Conservation (phyloP, 2,888 invertebrate genomes). For the Drosophila demipolita region DNA sequence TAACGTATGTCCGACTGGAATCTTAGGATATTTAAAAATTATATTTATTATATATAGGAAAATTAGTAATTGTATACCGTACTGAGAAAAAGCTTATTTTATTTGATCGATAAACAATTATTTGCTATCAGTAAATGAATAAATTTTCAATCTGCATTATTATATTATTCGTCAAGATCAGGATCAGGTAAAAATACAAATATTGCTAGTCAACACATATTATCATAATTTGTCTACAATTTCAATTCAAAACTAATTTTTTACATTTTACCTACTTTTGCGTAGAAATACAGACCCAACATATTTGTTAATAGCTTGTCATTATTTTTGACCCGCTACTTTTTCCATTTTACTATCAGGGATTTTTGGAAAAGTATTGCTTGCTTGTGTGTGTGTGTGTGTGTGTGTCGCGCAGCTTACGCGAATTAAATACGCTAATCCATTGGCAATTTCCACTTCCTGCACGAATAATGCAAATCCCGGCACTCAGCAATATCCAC, state of each 20-base stretch:
- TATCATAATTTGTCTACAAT: background rate
- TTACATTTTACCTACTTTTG: background rate
- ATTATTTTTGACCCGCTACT: background rate
- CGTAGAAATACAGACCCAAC: too few relatives aligned
- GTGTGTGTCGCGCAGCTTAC: background rate
- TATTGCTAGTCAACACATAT: background rate
- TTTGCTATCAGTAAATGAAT: background rate
- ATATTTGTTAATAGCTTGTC: background rate
- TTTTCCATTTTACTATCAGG: background rate
- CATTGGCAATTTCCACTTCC: conserved; percentile 71
- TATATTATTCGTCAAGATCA: background rate
- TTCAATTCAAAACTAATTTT: background rate
- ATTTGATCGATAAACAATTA: background rate
- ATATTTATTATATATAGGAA: background rate
- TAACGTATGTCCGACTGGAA: background rate
- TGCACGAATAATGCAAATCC: conserved; percentile 41
- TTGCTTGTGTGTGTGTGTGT: conserved; percentile 5
- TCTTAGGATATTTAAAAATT: background rate
- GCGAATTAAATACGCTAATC: conserved; percentile 62
- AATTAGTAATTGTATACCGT: rapidly evolving
- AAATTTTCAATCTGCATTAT: background rate
- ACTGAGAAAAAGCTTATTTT: rapidly evolving
- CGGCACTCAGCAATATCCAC: conserved; percentile 4
- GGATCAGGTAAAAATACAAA: background rate
- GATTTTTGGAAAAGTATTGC: conserved; percentile 13